Conservation (phyloP, 2,888 invertebrate species). For the Leptinotarsa rubiginosa region DNA sequence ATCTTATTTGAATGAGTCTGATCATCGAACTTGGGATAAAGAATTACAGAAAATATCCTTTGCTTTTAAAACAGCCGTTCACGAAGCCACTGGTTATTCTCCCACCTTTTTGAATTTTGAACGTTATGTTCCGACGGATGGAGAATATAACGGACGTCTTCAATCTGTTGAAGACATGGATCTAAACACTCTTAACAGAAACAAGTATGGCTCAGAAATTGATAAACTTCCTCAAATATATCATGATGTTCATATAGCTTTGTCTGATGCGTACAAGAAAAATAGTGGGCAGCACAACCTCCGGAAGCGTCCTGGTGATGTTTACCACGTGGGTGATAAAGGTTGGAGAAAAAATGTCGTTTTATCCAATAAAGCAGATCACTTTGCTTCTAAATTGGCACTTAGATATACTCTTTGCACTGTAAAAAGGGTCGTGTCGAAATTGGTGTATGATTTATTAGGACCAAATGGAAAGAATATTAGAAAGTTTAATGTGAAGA, state of each 20-base stretch:
- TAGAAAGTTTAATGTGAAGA: slow-evolving; percentile 25
- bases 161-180: slow-evolving; percentile 9
- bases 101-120: slow-evolving; percentile 34
- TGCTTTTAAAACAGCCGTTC: slow-evolving; percentile 37
- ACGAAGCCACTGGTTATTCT: slow-evolving; percentile 40
- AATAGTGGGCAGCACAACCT: background rate
- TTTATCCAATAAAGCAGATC: background rate
- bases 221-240: slow-evolving; percentile 20
- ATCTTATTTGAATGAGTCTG: background rate
- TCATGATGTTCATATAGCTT: slow-evolving; percentile 4
- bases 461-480: background rate
- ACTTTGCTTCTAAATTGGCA: slow-evolving; percentile 31
- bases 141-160: slow-evolving; percentile 32
- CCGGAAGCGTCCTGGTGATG: too few relatives aligned
- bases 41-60: slow-evolving; percentile 34
- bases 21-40: slow-evolving; percentile 14
- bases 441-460: slow-evolving; percentile 25
- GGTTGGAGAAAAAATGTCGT: too few relatives aligned
- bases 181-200: slow-evolving; percentile 6
- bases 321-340: too few relatives aligned
- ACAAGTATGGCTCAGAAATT: slow-evolving; percentile 21
- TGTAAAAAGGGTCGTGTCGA: slow-evolving; percentile 23
- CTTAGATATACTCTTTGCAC: slow-evolving; percentile 27
- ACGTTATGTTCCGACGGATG: background rate
- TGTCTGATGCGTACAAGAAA: slow-evolving; percentile 21